Evolutionary conservation across 2,888 invertebrate genomes (phyloP).

Genomic region (Acrobasis suavella): DNA sequence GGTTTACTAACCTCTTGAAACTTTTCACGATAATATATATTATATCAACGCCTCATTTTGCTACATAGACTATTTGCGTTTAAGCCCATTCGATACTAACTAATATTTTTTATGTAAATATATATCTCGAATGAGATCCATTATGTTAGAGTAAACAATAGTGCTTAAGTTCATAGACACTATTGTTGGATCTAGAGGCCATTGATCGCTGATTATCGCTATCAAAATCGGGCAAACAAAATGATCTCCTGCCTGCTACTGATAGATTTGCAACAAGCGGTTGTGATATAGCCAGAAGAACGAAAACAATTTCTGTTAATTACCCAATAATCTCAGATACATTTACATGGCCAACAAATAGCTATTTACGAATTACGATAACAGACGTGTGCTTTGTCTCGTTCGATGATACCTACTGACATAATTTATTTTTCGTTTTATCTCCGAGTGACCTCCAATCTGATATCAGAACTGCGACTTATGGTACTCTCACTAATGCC

Average conservation of each 20-base stretch:
- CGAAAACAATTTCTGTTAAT: not conserved
- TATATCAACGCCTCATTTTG: too few relatives aligned
- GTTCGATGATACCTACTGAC: constrained; percentile 42
- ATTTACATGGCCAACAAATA: not conserved
- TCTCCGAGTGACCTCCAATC: constrained; percentile 60
- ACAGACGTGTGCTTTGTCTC: constrained; percentile 8
- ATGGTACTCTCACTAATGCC: constrained; percentile 39
- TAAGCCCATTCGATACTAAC: too few relatives aligned
- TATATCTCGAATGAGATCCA: not conserved
- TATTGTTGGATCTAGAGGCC: constrained; percentile 1
- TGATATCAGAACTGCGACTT: constrained; percentile 39
- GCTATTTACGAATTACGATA: not conserved
- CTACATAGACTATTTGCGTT: too few relatives aligned
- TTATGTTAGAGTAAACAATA: constrained; percentile 8
- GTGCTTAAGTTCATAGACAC: constrained; percentile 19
- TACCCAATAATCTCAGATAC: constrained; percentile 11
- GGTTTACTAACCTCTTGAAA: constrained; percentile 6
- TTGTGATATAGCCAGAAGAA: constrained; percentile 1
- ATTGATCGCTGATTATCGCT: constrained; percentile 20
- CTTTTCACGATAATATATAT: too few relatives aligned
- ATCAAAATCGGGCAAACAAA: constrained; percentile 16
- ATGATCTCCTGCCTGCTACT: constrained; percentile 7
- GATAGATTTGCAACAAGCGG: constrained; percentile 13
- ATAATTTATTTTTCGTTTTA: constrained; percentile 52
- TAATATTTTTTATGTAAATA: too few relatives aligned